Evolutionary conservation across 1,140 invertebrate genomes (phyloP), one percentile per base, ranked within the genome.

Genomic region (Trigoniulus corallinus): DNA sequence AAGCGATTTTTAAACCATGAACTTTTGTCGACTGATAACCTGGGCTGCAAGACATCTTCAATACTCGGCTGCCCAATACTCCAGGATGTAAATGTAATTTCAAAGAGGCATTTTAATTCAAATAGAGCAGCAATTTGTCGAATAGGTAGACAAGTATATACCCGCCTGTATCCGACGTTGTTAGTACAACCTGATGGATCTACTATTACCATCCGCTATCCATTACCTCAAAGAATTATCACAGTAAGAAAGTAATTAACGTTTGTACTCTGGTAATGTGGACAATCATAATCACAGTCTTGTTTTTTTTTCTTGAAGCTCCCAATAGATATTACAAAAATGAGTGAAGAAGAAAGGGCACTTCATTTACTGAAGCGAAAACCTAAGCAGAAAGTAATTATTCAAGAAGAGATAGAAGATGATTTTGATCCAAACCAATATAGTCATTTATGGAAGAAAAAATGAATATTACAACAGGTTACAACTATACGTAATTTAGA

Each of bases 151-250:
- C 68, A 72, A 47, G 57, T 74, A 1, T 88, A 84, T 64, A 62
- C 73, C n/a, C 73, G 76, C 53, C 72, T 68, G 39, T 89, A 87
- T 72, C 82, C 81, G 50, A 82, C 82, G 0, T 62, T 74, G 41
- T 59, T 95, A 0, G 79, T 92, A 22, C 67, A 78, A 25, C 69
- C 84, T 1, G 81, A 94, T 75, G 89, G 89, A 45, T 85, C 87
- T 44, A 83, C 79, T 43, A 78, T 85, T 52, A 82, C 73, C 34
- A 80, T 88, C 24, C 70, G 79, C 56, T 88, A 93, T 63, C 71
- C 78, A 53, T 83, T 88, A 66, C 88, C 88, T 4, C 68, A 83
- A 51, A 76, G 76, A 69, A 84, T 93, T 53, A 84, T 95, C 23
- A 82, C 75, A 70, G 83, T 86, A 69, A 59, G 53, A 61, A 53